Evolutionary conservation across 2,113 vertebrate genomes (phyloP).

Genomic region (Myanophis thanlyinensis): DNA sequence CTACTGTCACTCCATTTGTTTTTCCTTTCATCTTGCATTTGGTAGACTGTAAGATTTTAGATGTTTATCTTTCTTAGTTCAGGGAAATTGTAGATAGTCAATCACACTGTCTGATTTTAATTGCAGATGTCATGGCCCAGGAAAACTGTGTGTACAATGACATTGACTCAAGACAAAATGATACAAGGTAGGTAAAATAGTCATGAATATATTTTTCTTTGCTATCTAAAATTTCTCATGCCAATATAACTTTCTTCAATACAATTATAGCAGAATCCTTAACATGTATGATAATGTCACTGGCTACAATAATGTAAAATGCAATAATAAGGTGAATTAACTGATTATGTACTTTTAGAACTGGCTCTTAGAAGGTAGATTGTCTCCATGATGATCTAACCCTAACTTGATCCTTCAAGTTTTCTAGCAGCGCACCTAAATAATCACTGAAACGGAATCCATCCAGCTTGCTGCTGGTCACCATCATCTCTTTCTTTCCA

Average conservation of each 20-base stretch:
- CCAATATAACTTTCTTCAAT: not conserved
- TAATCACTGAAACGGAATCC: not conserved
- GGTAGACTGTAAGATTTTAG: not conserved
- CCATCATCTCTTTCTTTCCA: not conserved
- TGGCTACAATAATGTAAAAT: not conserved
- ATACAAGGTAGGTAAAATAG: conserved; percentile 59
- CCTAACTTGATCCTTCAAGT: not conserved
- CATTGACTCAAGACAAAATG: conserved; percentile 20
- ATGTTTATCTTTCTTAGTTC: not conserved
- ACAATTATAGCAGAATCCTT: not conserved
- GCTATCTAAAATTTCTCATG: not conserved
- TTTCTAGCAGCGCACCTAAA: not conserved
- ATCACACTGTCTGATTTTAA: not conserved
- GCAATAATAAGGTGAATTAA: not conserved
- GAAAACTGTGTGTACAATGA: conserved; percentile 57
- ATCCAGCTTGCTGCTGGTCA: not conserved
- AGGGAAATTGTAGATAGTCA: not conserved
- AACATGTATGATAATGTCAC: not conserved
- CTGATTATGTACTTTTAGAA: not conserved
- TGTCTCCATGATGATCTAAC: not conserved
- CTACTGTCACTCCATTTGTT: not conserved
- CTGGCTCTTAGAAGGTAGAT: not conserved
- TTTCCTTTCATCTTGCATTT: not conserved
- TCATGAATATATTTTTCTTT: not conserved
- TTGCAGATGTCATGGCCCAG: conserved; percentile 53